Conservation (phyloP, 1,140 invertebrate genomes). For the Brachionus sp. region DNA sequence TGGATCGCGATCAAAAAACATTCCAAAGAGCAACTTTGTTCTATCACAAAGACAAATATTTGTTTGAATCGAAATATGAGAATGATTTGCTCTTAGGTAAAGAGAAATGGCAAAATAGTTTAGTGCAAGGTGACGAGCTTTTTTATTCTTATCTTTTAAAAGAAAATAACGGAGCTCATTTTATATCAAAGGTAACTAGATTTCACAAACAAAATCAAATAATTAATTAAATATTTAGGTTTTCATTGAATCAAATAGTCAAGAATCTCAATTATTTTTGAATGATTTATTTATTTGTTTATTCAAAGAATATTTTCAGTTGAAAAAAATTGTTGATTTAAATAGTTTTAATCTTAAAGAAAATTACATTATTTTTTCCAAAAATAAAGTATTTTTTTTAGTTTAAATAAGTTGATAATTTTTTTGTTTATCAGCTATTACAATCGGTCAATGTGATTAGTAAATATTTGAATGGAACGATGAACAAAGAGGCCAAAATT, state of each 20-base stretch:
- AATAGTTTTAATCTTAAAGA: neutral
- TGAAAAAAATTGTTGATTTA: neutral
- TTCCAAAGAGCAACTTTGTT: neutral
- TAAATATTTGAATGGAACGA: conserved; percentile 26
- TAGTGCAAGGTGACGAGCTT: neutral
- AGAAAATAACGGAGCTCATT: neutral
- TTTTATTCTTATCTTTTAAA: neutral
- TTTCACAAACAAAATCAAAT: neutral
- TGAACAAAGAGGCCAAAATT: conserved; percentile 21
- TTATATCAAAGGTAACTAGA: neutral
- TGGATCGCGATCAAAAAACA: neutral
- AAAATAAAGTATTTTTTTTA: conserved; percentile 5
- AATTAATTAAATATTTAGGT: neutral
- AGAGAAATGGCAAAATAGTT: neutral
- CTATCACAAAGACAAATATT: neutral
- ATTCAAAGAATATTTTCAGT: conserved; percentile 1
- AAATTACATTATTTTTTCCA: conserved; percentile 12
- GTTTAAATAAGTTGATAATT: neutral
- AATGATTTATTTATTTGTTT: neutral
- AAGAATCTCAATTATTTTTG: neutral
- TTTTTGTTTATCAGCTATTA: neutral
- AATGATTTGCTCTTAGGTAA: neutral
- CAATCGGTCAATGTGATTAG: conserved; percentile 27
- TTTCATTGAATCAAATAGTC: neutral
- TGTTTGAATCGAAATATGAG: conserved; percentile 14